phyloP scores from a whole-genome alignment of 2,113 vertebrate species.

The Polyodon spathula region DNA sequence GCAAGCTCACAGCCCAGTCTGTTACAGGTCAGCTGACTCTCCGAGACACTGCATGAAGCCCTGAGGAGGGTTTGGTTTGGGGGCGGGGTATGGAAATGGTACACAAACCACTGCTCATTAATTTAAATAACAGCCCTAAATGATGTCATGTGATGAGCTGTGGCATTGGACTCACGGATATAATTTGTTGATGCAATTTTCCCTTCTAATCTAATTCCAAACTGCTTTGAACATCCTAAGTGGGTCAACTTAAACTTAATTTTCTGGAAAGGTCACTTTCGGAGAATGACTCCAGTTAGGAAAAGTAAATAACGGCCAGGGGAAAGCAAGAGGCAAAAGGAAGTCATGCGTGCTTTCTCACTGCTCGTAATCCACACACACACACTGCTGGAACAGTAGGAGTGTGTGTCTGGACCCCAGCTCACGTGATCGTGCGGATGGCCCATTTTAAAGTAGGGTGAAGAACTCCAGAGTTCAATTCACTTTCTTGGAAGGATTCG shows the following conservation, averaged over 20 bases:
- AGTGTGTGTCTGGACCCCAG: too few species aligned
- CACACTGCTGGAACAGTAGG: too few species aligned
- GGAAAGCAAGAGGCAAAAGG: background rate
- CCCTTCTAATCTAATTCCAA: conserved; percentile 56
- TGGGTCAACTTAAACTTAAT: conserved; percentile 60
- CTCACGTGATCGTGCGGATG: too few species aligned
- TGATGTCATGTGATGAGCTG: conserved; percentile 60
- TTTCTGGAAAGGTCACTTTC: conserved; percentile 40
- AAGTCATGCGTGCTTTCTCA: conserved; percentile 1
- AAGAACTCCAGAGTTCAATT: too few species aligned
- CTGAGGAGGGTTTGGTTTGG: conserved; percentile 17
- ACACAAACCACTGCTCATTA: conserved; percentile 27
- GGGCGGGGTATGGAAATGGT: too few species aligned
- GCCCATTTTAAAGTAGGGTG: too few species aligned
- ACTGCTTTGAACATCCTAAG: conserved; percentile 54
- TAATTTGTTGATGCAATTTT: conserved; percentile 66
- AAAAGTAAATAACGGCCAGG: conserved; percentile 40
- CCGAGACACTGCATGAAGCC: conserved; percentile 17
- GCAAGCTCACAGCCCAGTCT: conserved; percentile 18
- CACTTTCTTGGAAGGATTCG: too few species aligned
- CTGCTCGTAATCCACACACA: too few species aligned
- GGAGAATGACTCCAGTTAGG: conserved; percentile 35
- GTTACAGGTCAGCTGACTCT: conserved; percentile 23
- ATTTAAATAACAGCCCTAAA: conserved; percentile 50
- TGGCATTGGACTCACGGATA: conserved; percentile 55